Evolutionary conservation across 2,888 invertebrate genomes (phyloP).

Genomic region (Amphipoea oculea): DNA sequence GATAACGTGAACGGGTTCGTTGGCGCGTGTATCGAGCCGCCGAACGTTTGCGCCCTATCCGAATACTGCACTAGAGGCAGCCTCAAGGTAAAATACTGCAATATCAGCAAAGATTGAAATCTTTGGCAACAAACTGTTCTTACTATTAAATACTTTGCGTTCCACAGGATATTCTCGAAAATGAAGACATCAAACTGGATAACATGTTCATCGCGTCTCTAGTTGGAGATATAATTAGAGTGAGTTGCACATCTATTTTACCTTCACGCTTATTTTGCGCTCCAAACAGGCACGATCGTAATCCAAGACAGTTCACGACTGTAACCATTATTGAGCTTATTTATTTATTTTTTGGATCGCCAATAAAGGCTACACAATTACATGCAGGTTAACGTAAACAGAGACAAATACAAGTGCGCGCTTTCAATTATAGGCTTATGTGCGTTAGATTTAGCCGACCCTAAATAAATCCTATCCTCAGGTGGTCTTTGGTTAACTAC

Average conservation of each 20-base stretch:
- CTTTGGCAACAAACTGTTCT: slow-evolving; percentile 4
- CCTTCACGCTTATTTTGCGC: slow-evolving; percentile 1
- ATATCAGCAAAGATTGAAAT: slow-evolving; percentile 8
- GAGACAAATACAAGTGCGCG: not conserved
- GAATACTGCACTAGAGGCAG: slow-evolving; percentile 97
- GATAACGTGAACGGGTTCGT: slow-evolving; percentile 98
- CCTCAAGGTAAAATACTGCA: slow-evolving; percentile 92
- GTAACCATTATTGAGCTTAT: not conserved
- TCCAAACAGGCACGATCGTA: slow-evolving; percentile 4
- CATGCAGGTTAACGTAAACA: not conserved
- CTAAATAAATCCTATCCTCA: not conserved
- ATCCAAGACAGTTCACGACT: not conserved
- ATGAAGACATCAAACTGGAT: slow-evolving; percentile 98
- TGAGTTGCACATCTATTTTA: slow-evolving; percentile 85
- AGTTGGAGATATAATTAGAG: slow-evolving; percentile 98
- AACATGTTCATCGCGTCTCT: slow-evolving; percentile 99
- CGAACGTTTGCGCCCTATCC: slow-evolving; percentile 96
- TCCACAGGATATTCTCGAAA: slow-evolving; percentile 96
- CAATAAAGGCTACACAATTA: not conserved
- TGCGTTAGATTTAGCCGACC: not conserved
- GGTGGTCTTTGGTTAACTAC: not conserved
- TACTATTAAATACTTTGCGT: not conserved
- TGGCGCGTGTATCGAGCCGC: slow-evolving; percentile 97
- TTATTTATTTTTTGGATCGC: not conserved
- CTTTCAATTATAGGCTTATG: not conserved